Conservation (phyloP, 2,797 vertebrate genomes). For the Okamejei kenojei region DNA sequence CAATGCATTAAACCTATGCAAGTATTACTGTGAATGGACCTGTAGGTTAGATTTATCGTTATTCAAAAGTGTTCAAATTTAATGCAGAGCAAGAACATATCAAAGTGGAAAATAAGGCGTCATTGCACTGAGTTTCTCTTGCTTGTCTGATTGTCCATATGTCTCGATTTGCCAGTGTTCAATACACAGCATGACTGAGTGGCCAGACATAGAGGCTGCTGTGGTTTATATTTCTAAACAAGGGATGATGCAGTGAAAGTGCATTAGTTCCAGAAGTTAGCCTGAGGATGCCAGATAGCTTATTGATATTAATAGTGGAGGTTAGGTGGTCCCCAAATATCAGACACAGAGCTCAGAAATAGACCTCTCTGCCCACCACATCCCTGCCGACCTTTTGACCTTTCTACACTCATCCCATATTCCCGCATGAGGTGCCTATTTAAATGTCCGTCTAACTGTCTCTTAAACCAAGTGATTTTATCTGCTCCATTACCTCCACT, state of each 20-base stretch:
- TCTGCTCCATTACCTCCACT: no score
- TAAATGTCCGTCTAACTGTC: no score
- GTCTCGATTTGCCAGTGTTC: neutral
- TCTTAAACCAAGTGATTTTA: no score
- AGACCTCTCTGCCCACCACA: no score
- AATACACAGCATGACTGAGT: no score
- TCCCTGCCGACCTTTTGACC: no score
- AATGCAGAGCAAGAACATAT: neutral
- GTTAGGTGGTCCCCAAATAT: neutral
- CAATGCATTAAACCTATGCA: no score
- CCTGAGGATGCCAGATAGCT: neutral
- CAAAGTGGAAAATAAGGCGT: neutral
- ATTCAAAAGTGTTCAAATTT: neutral
- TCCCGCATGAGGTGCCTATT: no score
- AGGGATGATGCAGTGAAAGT: neutral
- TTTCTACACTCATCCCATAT: no score
- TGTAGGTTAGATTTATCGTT: neutral
- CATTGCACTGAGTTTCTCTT: neutral
- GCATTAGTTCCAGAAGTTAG: neutral
- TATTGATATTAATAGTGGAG: neutral
- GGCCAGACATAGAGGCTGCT: no score
- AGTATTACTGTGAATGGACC: neutral
- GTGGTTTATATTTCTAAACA: neutral
- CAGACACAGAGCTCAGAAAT: no score
- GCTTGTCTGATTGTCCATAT: neutral